A percentile compares a stretch with the other conserved stretches of the same genome.
phyloP scores from a whole-genome alignment of 1,140 invertebrate genomes.

The Apocrypta bakeri region DNA sequence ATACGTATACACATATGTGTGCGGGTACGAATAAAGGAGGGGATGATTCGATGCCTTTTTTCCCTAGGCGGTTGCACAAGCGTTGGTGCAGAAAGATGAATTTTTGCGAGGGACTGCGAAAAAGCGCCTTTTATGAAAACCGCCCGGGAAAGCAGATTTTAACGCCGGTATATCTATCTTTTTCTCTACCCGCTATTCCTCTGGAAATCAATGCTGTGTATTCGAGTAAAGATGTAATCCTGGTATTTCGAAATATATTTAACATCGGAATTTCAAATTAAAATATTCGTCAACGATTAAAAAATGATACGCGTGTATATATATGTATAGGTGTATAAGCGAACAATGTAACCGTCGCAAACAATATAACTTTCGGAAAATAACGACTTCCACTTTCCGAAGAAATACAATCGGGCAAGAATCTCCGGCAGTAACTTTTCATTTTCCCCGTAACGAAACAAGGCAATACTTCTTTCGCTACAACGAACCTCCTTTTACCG shows the following conservation, averaged over 20 bases:
- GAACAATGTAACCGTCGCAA: too few relatives aligned
- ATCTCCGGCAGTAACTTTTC: not conserved
- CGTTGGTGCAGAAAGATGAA: slow-evolving; percentile 35
- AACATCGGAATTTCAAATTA: too few relatives aligned
- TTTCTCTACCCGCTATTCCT: too few relatives aligned
- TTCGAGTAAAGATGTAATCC: too few relatives aligned
- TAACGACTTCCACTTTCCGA: not conserved
- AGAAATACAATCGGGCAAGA: not conserved
- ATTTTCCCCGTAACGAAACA: not conserved
- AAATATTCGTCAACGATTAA: too few relatives aligned
- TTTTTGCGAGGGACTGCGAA: slow-evolving; percentile 17
- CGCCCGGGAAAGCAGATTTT: not conserved
- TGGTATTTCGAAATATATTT: not conserved
- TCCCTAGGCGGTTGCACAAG: slow-evolving; percentile 1
- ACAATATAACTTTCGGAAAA: not conserved
- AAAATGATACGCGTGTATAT: too few relatives aligned
- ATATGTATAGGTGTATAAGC: too few relatives aligned
- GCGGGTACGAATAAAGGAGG: too few relatives aligned
- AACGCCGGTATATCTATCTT: not conserved
- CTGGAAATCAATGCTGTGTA: too few relatives aligned
- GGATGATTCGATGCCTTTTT: slow-evolving; percentile 12
- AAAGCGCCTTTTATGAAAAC: not conserved
- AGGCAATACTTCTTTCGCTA: not conserved
- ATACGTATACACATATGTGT: not conserved
- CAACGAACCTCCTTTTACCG: not conserved